These are phyloP conservation scores for Schizotus pectinicornis DNA, from an alignment of 2,888 invertebrate genomes.

Conservation along the genomic window DNA sequence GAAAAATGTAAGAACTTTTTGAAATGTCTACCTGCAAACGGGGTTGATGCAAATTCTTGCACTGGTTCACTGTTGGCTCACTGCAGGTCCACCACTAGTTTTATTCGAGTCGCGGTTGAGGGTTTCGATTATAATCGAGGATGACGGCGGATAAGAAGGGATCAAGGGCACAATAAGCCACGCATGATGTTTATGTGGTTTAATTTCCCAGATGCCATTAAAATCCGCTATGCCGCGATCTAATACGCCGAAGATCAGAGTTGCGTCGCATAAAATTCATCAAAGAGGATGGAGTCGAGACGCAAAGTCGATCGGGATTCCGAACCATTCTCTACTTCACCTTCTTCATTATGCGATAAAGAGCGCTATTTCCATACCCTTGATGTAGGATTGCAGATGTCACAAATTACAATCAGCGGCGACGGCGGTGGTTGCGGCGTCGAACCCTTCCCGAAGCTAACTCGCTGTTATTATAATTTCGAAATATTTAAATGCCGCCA, in stretches of 20 bases:
- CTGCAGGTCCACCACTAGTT: not conserved
- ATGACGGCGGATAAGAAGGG: conserved; percentile 41
- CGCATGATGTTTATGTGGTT: conserved; percentile 58
- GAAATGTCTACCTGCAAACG: too few relatives aligned
- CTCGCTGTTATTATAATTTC: conserved; percentile 32
- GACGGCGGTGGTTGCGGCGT: conserved; percentile 14
- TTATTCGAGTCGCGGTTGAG: conserved; percentile 1
- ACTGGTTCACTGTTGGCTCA: too few relatives aligned
- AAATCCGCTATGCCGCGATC: conserved; percentile 53
- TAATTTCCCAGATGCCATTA: conserved; percentile 58
- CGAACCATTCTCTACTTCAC: conserved; percentile 44
- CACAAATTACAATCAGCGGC: conserved; percentile 47
- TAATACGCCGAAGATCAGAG: conserved; percentile 53
- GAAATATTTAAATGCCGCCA: conserved; percentile 24
- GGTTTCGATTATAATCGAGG: conserved; percentile 31
- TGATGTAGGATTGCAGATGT: conserved; percentile 54
- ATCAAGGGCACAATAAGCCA: conserved; percentile 51
- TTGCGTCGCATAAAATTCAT: conserved; percentile 55
- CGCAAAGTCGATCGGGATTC: conserved; percentile 41
- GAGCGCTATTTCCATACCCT: conserved; percentile 51
- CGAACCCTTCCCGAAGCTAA: conserved; percentile 33
- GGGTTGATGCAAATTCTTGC: too few relatives aligned
- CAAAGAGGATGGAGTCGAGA: conserved; percentile 48
- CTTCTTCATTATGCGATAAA: conserved; percentile 55
- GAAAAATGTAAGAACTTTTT: too few relatives aligned